Evolutionary conservation across 2,888 invertebrate genomes (phyloP).

Genomic region (Lysandra bellargus): DNA sequence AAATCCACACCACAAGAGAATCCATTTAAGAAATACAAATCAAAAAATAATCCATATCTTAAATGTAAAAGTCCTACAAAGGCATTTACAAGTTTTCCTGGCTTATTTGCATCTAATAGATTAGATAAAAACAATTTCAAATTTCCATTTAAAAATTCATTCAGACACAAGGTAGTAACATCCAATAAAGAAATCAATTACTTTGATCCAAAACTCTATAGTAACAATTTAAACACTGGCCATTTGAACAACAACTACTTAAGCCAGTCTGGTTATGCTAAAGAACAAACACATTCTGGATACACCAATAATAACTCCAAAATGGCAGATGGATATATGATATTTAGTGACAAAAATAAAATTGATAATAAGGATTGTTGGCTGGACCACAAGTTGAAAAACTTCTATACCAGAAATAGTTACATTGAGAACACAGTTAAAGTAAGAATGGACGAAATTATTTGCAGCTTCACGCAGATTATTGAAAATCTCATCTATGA

Average conservation of each 20-base stretch:
- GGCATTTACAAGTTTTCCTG: background rate
- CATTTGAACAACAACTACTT: background rate
- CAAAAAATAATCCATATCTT: background rate
- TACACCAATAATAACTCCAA: background rate
- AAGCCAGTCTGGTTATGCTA: background rate
- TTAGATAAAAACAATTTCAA: background rate
- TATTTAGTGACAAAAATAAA: background rate
- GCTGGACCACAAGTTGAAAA: constrained; percentile 50
- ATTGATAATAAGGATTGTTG: constrained; percentile 43
- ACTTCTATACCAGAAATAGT: constrained; percentile 40
- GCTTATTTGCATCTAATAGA: background rate
- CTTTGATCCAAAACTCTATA: background rate
- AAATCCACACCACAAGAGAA: background rate
- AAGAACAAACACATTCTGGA: background rate
- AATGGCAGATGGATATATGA: background rate
- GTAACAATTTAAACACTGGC: background rate
- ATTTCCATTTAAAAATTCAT: background rate
- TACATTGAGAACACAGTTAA: background rate
- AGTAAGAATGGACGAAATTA: constrained; percentile 52
- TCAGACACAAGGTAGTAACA: background rate
- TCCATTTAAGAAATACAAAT: background rate
- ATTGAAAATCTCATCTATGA: constrained; percentile 54
- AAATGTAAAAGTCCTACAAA: background rate
- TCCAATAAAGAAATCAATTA: background rate
- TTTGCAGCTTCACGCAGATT: constrained; percentile 55